A percentile compares a stretch with the other conserved stretches of the same genome.
These are phyloP conservation scores for Scaeva pyrastri DNA, from an alignment of 2,888 invertebrate species.

Conservation along the genomic window DNA sequence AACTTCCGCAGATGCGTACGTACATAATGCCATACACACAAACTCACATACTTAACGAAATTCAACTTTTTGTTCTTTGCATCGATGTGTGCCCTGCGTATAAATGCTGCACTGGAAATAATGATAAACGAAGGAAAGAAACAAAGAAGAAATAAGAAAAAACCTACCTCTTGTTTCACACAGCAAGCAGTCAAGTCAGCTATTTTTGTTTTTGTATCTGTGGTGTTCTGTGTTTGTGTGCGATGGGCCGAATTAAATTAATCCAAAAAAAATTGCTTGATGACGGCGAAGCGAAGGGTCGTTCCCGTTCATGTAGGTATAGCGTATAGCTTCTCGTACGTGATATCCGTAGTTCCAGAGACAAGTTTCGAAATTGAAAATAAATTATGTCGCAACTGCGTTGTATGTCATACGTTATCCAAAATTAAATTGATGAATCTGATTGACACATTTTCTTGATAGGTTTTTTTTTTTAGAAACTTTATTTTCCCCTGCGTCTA, in stretches of 20 bases:
- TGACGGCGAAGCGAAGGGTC: slow-evolving; percentile 62
- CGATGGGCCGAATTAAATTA: slow-evolving; percentile 53
- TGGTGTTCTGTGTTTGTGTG: background rate
- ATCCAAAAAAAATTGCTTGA: slow-evolving; percentile 40
- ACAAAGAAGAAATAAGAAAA: slow-evolving; percentile 12
- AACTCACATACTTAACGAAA: background rate
- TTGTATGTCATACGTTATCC: background rate
- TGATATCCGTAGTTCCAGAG: slow-evolving; percentile 25
- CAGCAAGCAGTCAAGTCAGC: slow-evolving; percentile 16
- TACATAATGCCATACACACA: background rate
- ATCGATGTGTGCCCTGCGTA: slow-evolving; percentile 39
- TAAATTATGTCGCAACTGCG: slow-evolving; percentile 21
- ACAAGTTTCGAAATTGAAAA: slow-evolving; percentile 34
- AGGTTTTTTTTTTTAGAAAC: background rate
- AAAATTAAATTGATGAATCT: background rate
- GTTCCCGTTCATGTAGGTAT: background rate
- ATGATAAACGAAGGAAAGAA: slow-evolving; percentile 38
- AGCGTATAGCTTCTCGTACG: slow-evolving; percentile 14
- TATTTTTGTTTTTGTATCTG: slow-evolving; percentile 38
- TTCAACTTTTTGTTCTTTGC: slow-evolving; percentile 6
- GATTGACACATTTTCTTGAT: slow-evolving; percentile 4
- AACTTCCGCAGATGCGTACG: slow-evolving; percentile 73
- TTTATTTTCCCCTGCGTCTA: background rate
- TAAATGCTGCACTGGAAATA: background rate
- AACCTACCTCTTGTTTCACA: slow-evolving; percentile 45